phyloP scores from a whole-genome alignment of 2,888 invertebrate genomes.

The Diloba caeruleocephala region DNA sequence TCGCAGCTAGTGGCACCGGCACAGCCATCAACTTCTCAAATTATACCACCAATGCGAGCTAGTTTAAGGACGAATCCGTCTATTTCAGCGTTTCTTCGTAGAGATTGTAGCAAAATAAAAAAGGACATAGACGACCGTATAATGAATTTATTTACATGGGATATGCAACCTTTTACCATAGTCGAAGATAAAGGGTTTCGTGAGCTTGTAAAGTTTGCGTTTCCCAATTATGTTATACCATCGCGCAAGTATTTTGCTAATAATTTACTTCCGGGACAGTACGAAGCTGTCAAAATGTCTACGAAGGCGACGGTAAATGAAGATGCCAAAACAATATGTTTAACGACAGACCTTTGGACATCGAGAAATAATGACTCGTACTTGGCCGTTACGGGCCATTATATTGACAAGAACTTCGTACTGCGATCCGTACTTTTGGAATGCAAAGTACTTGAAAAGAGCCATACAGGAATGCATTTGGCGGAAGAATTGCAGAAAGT shows the following conservation, averaged over 20 bases:
- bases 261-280: conserved; percentile 32
- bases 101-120: not conserved
- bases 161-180: conserved; percentile 38
- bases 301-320: conserved; percentile 9
- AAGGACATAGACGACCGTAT: conserved; percentile 33
- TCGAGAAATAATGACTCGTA: conserved; percentile 20
- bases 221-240: conserved; percentile 36
- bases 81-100: not conserved
- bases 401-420: conserved; percentile 8
- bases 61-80: not conserved
- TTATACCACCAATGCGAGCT: too few relatives aligned
- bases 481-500: conserved; percentile 6
- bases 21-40: too few relatives aligned
- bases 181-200: conserved; percentile 41
- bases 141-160: conserved; percentile 37
- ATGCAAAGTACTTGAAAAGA: conserved; percentile 1
- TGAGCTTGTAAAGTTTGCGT: conserved; percentile 10
- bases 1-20: not conserved
- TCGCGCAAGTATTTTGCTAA: conserved; percentile 42
- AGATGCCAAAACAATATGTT: conserved; percentile 12
- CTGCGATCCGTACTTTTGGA: conserved; percentile 17
- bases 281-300: not conserved
- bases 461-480: conserved; percentile 11
- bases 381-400: conserved; percentile 15
- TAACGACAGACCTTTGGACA: conserved; percentile 38